Conservation (phyloP, 2,113 vertebrate species). For the Marcusenius ussheri region DNA sequence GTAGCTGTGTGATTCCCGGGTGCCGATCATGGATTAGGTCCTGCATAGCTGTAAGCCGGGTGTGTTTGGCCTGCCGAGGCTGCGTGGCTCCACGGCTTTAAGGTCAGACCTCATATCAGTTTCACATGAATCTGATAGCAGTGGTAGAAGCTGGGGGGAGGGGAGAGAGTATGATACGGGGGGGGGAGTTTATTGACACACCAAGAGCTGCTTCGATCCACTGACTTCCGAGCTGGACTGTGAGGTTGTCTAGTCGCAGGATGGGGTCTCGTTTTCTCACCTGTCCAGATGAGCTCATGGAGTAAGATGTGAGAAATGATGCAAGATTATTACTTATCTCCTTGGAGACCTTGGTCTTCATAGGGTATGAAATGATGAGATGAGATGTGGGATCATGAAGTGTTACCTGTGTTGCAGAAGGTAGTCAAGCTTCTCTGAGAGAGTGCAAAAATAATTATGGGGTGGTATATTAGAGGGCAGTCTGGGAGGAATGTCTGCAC, state of each 20-base stretch:
- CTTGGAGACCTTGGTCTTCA: not conserved
- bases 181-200: not conserved
- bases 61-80: not conserved
- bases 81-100: not conserved
- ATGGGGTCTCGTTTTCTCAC: not conserved
- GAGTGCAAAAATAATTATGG: not conserved
- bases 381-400: not conserved
- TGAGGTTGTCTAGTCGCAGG: not conserved
- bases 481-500: not conserved
- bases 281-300: not conserved
- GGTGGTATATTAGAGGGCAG: not conserved
- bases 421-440: not conserved
- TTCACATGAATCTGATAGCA: constrained; percentile 6
- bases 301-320: not conserved
- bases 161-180: not conserved
- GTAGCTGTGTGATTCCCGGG: not conserved
- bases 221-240: not conserved
- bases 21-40: not conserved
- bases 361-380: not conserved
- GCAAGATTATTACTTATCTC: not conserved
- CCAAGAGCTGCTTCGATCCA: not conserved
- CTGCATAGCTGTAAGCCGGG: not conserved
- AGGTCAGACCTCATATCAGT: constrained; percentile 8
- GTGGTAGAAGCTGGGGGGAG: not conserved
- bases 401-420: not conserved